A percentile compares a stretch with the other conserved stretches of the same genome.
Conservation (phyloP, 2,888 invertebrate species). For the Scotopteryx bipunctaria region DNA sequence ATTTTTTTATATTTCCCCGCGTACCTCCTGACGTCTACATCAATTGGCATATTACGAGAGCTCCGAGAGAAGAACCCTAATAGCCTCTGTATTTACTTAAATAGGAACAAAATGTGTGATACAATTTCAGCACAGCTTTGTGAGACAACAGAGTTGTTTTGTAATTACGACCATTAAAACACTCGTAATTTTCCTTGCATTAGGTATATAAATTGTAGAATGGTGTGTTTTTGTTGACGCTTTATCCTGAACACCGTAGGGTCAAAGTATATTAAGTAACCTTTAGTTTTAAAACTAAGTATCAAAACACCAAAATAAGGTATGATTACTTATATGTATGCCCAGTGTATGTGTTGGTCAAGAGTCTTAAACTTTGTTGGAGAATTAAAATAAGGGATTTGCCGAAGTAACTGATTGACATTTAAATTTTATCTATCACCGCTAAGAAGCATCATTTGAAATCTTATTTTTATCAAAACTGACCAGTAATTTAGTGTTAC, state of each 20-base stretch:
- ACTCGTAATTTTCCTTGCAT: neutral
- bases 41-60: conserved; percentile 46
- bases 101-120: conserved; percentile 19
- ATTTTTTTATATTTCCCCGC: conserved; percentile 53
- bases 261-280: too few species aligned
- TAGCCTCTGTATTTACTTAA: conserved; percentile 25
- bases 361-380: too few species aligned
- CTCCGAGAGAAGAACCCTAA: conserved; percentile 15
- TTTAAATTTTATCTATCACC: too few species aligned
- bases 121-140: conserved; percentile 8
- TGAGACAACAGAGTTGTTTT: neutral
- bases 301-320: too few species aligned
- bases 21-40: conserved; percentile 47
- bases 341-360: too few species aligned
- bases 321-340: too few species aligned
- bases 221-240: neutral
- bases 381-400: too few species aligned
- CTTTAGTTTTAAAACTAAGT: too few species aligned
- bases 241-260: neutral
- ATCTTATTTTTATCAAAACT: too few species aligned
- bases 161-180: conserved; percentile 5
- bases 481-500: too few species aligned
- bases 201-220: neutral
- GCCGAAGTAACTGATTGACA: too few species aligned
- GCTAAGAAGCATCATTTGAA: too few species aligned